These are phyloP conservation scores for Sitobion miscanthi DNA, from an alignment of 1,140 invertebrate species.

Conservation along the genomic window DNA sequence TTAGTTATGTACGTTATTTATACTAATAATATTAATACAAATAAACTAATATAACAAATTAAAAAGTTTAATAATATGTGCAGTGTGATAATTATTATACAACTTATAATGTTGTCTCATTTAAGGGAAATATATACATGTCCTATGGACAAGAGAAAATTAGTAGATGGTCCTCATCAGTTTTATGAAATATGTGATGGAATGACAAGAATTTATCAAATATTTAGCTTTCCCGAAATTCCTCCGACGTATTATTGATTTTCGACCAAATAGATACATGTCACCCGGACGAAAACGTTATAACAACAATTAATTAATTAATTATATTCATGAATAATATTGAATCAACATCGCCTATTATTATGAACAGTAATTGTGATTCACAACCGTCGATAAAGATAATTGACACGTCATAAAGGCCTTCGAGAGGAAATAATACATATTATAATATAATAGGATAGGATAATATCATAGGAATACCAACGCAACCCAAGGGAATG, in stretches of 20 bases:
- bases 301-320: background rate
- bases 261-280: background rate
- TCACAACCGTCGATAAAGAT: background rate
- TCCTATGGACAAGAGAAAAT: background rate
- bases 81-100: background rate
- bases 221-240: background rate
- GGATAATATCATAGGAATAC: background rate
- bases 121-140: background rate
- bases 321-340: background rate
- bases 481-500: background rate
- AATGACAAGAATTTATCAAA: background rate
- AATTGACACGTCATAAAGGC: background rate
- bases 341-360: background rate
- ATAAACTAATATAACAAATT: background rate
- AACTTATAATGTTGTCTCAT: background rate
- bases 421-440: background rate
- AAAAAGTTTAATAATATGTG: background rate
- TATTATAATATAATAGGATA: background rate
- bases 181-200: background rate
- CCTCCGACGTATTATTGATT: background rate
- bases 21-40: too few relatives aligned
- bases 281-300: background rate
- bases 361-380: background rate
- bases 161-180: background rate
- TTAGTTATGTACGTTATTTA: too few relatives aligned